These are phyloP conservation scores for Trichomycterus rosablanca DNA, from an alignment of 2,113 vertebrate species.

Conservation along the genomic window DNA sequence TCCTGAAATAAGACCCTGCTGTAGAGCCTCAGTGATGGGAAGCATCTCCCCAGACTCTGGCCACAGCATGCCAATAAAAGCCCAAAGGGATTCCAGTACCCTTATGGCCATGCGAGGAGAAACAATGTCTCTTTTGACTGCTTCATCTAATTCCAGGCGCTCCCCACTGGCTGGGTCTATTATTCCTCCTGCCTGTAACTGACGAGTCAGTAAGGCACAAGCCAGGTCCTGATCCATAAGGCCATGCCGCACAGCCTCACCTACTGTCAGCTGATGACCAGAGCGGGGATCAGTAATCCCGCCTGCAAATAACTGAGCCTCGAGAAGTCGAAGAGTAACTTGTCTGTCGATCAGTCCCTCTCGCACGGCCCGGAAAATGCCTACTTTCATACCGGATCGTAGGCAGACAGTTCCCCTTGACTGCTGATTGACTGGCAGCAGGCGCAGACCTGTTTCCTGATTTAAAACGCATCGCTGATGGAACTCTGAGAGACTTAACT, in stretches of 20 bases:
- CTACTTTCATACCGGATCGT: slow-evolving; percentile 78
- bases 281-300: slow-evolving; percentile 89
- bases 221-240: slow-evolving; percentile 87
- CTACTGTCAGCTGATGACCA: slow-evolving; percentile 77
- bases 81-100: slow-evolving; percentile 78
- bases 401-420: slow-evolving; percentile 80
- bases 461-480: slow-evolving; percentile 70
- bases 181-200: slow-evolving; percentile 82
- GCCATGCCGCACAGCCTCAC: slow-evolving; percentile 73
- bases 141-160: slow-evolving; percentile 77
- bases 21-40: slow-evolving; percentile 72
- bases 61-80: slow-evolving; percentile 80
- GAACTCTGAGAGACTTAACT: slow-evolving; percentile 71
- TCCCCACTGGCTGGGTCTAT: slow-evolving; percentile 70
- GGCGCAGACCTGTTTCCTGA: slow-evolving; percentile 71
- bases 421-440: slow-evolving; percentile 83
- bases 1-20: slow-evolving; percentile 77
- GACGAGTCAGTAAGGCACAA: slow-evolving; percentile 75
- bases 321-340: slow-evolving; percentile 76
- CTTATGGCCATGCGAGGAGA: slow-evolving; percentile 72
- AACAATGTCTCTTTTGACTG: slow-evolving; percentile 73
- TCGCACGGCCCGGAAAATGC: slow-evolving; percentile 79
- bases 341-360: slow-evolving; percentile 86
- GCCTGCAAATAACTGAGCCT: slow-evolving; percentile 89
- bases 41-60: slow-evolving; percentile 85